Base-by-base conservation (phyloP, 2,797 vertebrate species). In the Arnoldichthys spilopterus region DNA sequence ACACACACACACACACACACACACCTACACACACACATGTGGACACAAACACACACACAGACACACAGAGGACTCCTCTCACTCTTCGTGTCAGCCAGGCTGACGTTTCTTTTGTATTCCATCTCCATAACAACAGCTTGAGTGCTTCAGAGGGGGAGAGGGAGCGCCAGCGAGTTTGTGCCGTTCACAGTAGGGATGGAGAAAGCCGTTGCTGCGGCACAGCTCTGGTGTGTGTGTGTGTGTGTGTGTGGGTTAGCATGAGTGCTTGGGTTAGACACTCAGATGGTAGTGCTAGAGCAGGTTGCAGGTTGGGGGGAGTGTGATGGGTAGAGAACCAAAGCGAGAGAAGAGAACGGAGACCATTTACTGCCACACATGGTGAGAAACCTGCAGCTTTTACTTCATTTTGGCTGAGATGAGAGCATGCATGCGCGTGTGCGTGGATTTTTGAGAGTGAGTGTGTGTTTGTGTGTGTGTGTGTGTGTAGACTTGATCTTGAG, bases 91-190 rank as follows among this genome's bases (percentile, higher is more conserved):
- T 86, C 84, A 83, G 86, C 85, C 83, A 88, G 86, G 87, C 79
- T 82, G 81, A 86, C 83, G 82, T 85, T 88, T 87, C 91, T 90
- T 93, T 94, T 94, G 92, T 94, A 85, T 91, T 86, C 87, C 82
- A 93, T 94, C 92, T 91, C 93, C 93, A 95, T 94, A 94, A 95
- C 93, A 94, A 95, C 93, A 90, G 90, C 87, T 87, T 91, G 83
- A 83, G 83, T 82, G 86, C 87, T 84, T 84, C 78, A 73, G 74
- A 76, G 77, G 73, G 62, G 74, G 82, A 84, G 85, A 80, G 74
- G 82, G 83, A 86, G 56, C 20, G 34, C 70, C n/a, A 85, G 47
- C 79, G 83, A 82, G 84, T 82, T 79, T 75, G 45, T 81, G 83
- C 83, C 85, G 81, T 87, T 83, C 85, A 84, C 82, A 74, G 84